phyloP scores from a whole-genome alignment of 2,113 vertebrate species.

The Phylloscopus trochiloides region DNA sequence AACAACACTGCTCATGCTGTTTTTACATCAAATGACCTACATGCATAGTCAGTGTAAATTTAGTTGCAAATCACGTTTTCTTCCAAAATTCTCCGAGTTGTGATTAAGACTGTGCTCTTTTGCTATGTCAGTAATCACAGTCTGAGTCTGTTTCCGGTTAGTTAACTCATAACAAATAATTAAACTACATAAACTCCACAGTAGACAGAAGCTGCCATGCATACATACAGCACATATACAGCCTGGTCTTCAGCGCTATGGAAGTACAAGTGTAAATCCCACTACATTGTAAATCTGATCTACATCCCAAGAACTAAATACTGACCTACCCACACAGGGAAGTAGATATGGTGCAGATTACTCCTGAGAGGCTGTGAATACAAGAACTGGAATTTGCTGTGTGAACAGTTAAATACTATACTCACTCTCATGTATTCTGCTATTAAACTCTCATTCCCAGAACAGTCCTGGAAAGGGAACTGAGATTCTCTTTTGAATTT shows the following conservation, averaged over 20 bases:
- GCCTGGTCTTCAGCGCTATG: background rate
- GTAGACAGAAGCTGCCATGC: background rate
- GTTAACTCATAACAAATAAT: background rate
- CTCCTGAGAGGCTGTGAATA: background rate
- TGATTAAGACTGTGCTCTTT: background rate
- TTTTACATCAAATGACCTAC: background rate
- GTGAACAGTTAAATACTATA: background rate
- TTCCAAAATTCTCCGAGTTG: background rate
- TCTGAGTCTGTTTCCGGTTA: background rate
- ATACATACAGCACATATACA: background rate
- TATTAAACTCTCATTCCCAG: background rate
- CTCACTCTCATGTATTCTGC: rapidly evolving
- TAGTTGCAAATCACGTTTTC: background rate
- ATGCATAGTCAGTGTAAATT: background rate
- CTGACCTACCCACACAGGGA: rapidly evolving
- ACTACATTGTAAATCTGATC: background rate
- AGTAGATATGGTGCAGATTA: background rate
- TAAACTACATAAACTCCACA: background rate
- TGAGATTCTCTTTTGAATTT: background rate
- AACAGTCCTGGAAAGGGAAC: background rate
- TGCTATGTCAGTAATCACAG: background rate
- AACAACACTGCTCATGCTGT: background rate
- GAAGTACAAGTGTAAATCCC: background rate
- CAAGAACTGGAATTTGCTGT: background rate
- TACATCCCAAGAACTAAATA: background rate